Evolutionary conservation across 2,113 vertebrate species (phyloP), one percentile per base, ranked within the genome.

Genomic region (Phaethon lepturus): DNA sequence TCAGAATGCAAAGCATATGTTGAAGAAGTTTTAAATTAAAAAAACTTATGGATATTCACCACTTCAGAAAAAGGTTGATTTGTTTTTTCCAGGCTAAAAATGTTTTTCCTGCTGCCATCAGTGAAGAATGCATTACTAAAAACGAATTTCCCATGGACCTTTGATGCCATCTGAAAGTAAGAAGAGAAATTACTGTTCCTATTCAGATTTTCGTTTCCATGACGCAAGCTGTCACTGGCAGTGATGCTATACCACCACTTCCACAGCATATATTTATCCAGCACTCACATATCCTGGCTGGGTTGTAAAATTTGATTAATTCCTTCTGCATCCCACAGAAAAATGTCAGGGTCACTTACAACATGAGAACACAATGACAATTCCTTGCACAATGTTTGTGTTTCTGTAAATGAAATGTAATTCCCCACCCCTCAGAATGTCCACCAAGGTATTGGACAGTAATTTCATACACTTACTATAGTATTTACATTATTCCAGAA

Each of bases 1-100:
- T 93, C 53, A 90, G 92, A 97, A 97, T 95, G 73, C 50, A 97
- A 97, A 97, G 75, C 96, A 97, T 74, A 96, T 97, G 95, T 56
- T 78, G 72, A 90, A 91, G 73, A 95, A 95, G 35, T 77, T 97
- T 85, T 93, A 79, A 95, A 96, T 96, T 88, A 40, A 86, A 60
- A 67, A 42, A 93, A 93, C 20, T 45, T 95, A 67, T 0, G 8
- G 13, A 40, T 86, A 88, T 68, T 76, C 28, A 52, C 33, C 56
- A 49, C 44, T 90, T 91, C 7, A 68, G 90, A 96, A 92, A 96
- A 91, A 66, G 31, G n/a, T 92, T 90, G 52, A 81, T 96, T 91
- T 94, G 67, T 58, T 86, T 97, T 97, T 95, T 90, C 47, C 62
- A 38, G 13, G 58, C 47, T 85, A 76, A 92, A 96, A 94, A n/a